Percentiles rank a stretch among this genome's conserved stretches.
phyloP scores from a whole-genome alignment of 2,888 invertebrate species.

The Seira ritae region DNA sequence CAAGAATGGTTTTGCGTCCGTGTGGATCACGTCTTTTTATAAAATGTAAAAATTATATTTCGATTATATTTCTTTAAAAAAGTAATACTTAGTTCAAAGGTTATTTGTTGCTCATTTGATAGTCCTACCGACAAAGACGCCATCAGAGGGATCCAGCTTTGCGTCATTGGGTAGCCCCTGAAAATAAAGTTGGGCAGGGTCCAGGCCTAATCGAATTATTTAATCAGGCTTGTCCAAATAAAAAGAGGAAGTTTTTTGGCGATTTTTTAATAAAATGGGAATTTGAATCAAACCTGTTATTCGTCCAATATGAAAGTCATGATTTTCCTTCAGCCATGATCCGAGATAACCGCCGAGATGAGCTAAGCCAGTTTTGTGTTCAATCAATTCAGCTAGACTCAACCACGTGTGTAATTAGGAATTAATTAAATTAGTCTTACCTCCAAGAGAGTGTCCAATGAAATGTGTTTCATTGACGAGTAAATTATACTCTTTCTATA shows the following conservation, averaged over 20 bases:
- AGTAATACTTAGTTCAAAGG: no score
- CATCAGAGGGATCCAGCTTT: slow-evolving; percentile 75
- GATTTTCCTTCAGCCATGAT: slow-evolving; percentile 80
- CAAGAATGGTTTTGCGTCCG: slow-evolving; percentile 74
- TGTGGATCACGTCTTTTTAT: slow-evolving; percentile 74
- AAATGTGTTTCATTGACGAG: slow-evolving; percentile 83
- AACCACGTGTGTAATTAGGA: no score
- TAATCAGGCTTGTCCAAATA: no score
- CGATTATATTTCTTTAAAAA: no score
- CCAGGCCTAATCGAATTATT: slow-evolving; percentile 73
- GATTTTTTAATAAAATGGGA: background rate
- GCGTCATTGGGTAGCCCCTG: slow-evolving; percentile 74
- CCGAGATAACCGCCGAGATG: slow-evolving; percentile 92
- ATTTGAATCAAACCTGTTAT: slow-evolving; percentile 86
- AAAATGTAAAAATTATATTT: no score
- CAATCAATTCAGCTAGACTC: no score
- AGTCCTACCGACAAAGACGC: slow-evolving; percentile 71
- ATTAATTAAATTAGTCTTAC: no score
- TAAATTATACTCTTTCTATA: slow-evolving; percentile 79
- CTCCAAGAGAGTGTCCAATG: slow-evolving; percentile 84
- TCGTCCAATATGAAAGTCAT: slow-evolving; percentile 79
- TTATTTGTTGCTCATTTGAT: no score
- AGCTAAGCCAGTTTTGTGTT: no score
- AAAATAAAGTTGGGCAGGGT: slow-evolving; percentile 75
- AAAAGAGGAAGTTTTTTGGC: no score